phyloP scores from a whole-genome alignment of 1,140 invertebrate species.

The Andricus grossulariae region DNA sequence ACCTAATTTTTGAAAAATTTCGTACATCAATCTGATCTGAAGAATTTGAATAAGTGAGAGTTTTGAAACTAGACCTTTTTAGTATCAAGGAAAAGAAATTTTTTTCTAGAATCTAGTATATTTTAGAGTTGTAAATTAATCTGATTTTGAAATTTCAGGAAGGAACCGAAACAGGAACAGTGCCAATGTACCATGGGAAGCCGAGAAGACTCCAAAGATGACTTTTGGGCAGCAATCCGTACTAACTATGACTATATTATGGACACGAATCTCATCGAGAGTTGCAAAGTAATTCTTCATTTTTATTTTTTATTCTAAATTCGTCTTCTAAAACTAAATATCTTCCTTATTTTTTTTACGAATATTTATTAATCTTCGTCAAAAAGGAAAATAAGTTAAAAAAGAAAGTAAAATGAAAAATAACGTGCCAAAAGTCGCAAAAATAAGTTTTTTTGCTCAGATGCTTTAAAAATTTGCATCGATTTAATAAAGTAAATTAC shows the following conservation, averaged over 20 bases:
- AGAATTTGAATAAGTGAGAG: too few species aligned
- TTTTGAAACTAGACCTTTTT: too few species aligned
- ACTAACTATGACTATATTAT: slow-evolving; percentile 95
- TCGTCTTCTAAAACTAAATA: not conserved
- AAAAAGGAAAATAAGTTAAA: not conserved
- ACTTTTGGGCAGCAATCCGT: slow-evolving; percentile 92
- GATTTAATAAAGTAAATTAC: too few species aligned
- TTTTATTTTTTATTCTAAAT: not conserved
- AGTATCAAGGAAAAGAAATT: too few species aligned
- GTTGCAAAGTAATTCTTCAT: slow-evolving; percentile 81
- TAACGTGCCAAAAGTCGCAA: too few species aligned
- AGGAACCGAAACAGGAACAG: slow-evolving; percentile 80
- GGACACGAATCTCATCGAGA: slow-evolving; percentile 94
- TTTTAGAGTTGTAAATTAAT: not conserved
- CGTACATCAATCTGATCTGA: too few species aligned
- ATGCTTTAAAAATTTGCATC: too few species aligned
- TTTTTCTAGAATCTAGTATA: not conserved
- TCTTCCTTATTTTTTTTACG: slow-evolving; percentile 22
- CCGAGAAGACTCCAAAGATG: slow-evolving; percentile 83
- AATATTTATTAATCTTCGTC: slow-evolving; percentile 28
- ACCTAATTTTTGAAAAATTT: not conserved
- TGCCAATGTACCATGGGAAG: slow-evolving; percentile 84
- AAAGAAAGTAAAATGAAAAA: slow-evolving; percentile 8
- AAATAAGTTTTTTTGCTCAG: not conserved
- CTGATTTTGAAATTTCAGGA: slow-evolving; percentile 59